phyloP scores from a whole-genome alignment of 2,113 vertebrate genomes.

The Bucco capensis region DNA sequence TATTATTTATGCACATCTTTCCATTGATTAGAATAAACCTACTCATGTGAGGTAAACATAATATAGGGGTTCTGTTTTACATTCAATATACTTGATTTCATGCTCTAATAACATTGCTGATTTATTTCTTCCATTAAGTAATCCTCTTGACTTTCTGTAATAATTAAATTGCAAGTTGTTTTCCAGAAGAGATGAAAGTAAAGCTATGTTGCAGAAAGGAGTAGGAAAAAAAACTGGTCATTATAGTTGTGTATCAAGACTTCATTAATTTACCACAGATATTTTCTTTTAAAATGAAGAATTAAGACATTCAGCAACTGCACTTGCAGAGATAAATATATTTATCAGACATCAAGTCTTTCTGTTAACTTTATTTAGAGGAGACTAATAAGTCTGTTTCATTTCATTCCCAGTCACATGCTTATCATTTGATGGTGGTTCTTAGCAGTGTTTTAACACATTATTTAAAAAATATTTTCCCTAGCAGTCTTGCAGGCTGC shows the following conservation, averaged over 20 bases:
- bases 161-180: conserved; percentile 53
- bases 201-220: conserved; percentile 17
- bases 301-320: not conserved
- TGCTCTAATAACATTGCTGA: conserved; percentile 64
- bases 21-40: not conserved
- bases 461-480: not conserved
- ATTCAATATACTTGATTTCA: conserved; percentile 62
- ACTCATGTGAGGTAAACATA: not conserved
- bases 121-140: conserved; percentile 60
- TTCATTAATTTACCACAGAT: conserved; percentile 25
- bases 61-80: conserved; percentile 1
- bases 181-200: conserved; percentile 30
- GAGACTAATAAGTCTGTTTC: conserved; percentile 13
- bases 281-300: not conserved
- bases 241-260: conserved; percentile 5
- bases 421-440: not conserved
- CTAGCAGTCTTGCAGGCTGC: not conserved
- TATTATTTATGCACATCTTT: not conserved
- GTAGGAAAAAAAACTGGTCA: not conserved
- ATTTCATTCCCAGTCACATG: not conserved
- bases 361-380: not conserved
- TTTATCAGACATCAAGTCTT: not conserved
- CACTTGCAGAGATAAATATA: not conserved
- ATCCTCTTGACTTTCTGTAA: conserved; percentile 53
- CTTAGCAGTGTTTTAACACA: not conserved